Evolutionary conservation across 2,888 invertebrate species (phyloP), one percentile per base, ranked within the genome.

Genomic region (Slavum lentiscoides): DNA sequence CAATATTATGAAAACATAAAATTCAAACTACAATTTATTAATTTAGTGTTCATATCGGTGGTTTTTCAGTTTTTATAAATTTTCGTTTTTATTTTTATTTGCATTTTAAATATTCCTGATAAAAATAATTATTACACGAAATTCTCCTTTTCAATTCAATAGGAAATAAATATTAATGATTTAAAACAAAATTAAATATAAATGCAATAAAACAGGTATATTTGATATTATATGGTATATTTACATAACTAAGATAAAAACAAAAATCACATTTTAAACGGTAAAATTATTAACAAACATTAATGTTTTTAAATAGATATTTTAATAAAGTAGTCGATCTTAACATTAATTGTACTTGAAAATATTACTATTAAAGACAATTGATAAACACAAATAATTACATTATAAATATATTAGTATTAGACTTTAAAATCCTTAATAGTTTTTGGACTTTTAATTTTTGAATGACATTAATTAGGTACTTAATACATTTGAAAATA

Each of bases 401-500:
- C 19, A 76, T 58, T 64, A 59, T 61, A 39, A 61, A 61, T 49
- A 61, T 49, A 69, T 68, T 30, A 49, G 30, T 21, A 21, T 80
- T 43, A 70, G 23, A 62, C 19, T 55, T 64, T 80, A 58, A 80
- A 72, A 72, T 72, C 72, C 72, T 64, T 80, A 17, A 30, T 70
- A 39, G 13, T 64, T 21, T 55, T 70, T 64, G 80, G 64, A 72
- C n/a, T 66, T 80, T 23, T 43, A 69, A 53, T 77, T 55, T 39
- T 76, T 53, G 2, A 23, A 64, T 80, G 58, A 72, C 9, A 72
- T 39, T 80, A 55, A 70, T 62, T 39, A 70, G 61, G 62, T 70
- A 80, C 64, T 80, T 72, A 72, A 72, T 72, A 39, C 43, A 72
- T 72, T 80, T 80, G 70, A 80, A 72, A 80, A 72, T 72, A 80